phyloP scores from a whole-genome alignment of 2,113 vertebrate species.

The Gymnorhina tibicen region DNA sequence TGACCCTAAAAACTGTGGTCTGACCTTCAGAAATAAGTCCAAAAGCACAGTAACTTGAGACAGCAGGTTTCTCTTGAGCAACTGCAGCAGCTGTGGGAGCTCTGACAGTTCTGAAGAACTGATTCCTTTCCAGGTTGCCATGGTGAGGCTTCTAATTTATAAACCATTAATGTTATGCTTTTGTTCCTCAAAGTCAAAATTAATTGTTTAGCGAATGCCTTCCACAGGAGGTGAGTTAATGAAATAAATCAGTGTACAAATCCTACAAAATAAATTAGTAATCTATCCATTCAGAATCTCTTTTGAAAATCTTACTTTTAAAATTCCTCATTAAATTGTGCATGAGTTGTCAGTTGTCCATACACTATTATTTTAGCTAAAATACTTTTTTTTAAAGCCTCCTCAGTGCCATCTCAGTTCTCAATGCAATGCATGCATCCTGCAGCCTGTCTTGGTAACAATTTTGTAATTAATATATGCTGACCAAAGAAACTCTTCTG shows the following conservation, averaged over 20 bases:
- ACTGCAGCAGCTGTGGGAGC: neutral
- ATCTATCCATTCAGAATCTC: neutral
- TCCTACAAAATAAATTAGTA: neutral
- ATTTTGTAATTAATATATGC: neutral
- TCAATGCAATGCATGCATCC: neutral
- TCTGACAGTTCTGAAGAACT: neutral
- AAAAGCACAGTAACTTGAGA: slow-evolving; percentile 20
- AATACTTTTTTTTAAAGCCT: neutral
- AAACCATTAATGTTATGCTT: neutral
- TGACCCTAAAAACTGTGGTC: neutral
- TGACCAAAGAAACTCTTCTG: neutral
- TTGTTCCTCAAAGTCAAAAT: slow-evolving; percentile 1
- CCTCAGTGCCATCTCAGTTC: neutral
- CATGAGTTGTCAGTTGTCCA: neutral
- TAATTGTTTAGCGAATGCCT: neutral
- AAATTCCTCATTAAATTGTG: slow-evolving; percentile 7
- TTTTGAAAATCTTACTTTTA: neutral
- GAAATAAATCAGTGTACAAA: neutral
- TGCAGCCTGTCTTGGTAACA: neutral
- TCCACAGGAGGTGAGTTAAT: neutral
- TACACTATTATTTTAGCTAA: neutral
- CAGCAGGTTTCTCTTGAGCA: slow-evolving; percentile 10
- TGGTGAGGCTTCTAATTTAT: slow-evolving; percentile 45
- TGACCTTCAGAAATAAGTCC: slow-evolving; percentile 44
- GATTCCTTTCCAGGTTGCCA: slow-evolving; percentile 24